phyloP scores from a whole-genome alignment of 1,140 invertebrate genomes.

The Anastrepha ludens region DNA sequence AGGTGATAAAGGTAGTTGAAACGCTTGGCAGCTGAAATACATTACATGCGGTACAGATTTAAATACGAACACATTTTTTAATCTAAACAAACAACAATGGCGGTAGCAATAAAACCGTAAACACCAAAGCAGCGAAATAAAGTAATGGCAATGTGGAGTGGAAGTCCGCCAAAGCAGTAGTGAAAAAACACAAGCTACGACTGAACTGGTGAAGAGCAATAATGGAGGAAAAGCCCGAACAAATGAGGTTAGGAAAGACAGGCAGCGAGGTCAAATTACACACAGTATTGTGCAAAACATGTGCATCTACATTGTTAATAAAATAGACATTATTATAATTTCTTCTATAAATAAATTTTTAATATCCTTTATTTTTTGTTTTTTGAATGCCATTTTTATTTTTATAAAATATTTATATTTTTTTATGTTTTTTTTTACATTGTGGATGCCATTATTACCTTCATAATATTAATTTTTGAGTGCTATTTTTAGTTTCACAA shows the following conservation, averaged over 20 bases:
- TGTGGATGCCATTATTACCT: too few relatives aligned
- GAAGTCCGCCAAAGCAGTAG: too few relatives aligned
- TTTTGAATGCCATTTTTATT: too few relatives aligned
- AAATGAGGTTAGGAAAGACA: neutral
- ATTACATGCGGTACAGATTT: slow-evolving; percentile 16
- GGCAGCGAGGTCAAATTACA: slow-evolving; percentile 5
- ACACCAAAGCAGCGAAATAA: neutral
- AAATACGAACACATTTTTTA: slow-evolving; percentile 13
- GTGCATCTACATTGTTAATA: too few relatives aligned
- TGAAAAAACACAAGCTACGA: too few relatives aligned
- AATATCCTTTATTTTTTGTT: too few relatives aligned
- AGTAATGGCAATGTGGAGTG: neutral
- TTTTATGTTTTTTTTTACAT: too few relatives aligned
- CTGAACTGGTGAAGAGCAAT: neutral
- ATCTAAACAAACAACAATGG: neutral
- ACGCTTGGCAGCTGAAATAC: neutral
- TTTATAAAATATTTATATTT: too few relatives aligned
- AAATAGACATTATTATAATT: too few relatives aligned
- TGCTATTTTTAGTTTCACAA: too few relatives aligned
- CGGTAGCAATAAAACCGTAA: neutral
- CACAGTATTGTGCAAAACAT: neutral
- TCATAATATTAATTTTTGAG: too few relatives aligned
- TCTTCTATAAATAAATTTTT: too few relatives aligned
- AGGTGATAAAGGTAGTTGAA: slow-evolving; percentile 4
- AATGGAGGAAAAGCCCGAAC: neutral